Evolutionary conservation across 2,113 vertebrate species (phyloP), one percentile per base, ranked within the genome.

Genomic region (Seriola rivoliana): DNA sequence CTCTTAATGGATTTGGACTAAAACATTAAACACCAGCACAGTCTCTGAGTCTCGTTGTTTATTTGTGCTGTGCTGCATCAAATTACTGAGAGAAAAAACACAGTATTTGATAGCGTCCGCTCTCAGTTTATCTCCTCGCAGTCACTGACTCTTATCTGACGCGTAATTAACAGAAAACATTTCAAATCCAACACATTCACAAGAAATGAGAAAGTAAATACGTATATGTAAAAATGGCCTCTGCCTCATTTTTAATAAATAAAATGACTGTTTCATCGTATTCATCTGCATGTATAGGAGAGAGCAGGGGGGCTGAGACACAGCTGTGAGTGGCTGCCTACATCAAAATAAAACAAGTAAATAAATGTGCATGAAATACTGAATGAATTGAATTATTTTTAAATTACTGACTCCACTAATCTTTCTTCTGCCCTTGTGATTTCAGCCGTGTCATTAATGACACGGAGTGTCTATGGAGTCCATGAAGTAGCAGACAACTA

Each of bases 41-140:
- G 16, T 44, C 64, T 71, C 36, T 36, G 63, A 32, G 32, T 75
- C 65, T 71, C 46, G 65, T 72, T 84, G 64, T 78, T 74, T 76
- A 84, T 74, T 86, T 84, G 62, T 81, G 62, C 72, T 63, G 66
- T 11, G 76, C 74, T 76, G 81, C 70, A 40, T 79, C 75, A 82
- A 82, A 90, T 86, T 68, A 68, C 58, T 42, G 34, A 12, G 70
- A 83, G 76, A 68, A 83, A 59, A 23, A 58, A 78, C 59, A 32
- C 64, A 59, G 52, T 36, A 64, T 38, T 34, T 58, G 78, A 88
- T 70, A 67, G 67, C 21, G 29, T 84, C 69, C 62, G 1, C 57
- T 73, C 69, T 64, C 57, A 19, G 66, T 29, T 64, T 85, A 75
- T 73, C 86, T 54, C 57, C 23, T 59, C 1, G n/a, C 58, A 65